These are phyloP conservation scores for Phyllotreta cruciferae DNA, from an alignment of 2,888 invertebrate genomes.

Conservation along the genomic window DNA sequence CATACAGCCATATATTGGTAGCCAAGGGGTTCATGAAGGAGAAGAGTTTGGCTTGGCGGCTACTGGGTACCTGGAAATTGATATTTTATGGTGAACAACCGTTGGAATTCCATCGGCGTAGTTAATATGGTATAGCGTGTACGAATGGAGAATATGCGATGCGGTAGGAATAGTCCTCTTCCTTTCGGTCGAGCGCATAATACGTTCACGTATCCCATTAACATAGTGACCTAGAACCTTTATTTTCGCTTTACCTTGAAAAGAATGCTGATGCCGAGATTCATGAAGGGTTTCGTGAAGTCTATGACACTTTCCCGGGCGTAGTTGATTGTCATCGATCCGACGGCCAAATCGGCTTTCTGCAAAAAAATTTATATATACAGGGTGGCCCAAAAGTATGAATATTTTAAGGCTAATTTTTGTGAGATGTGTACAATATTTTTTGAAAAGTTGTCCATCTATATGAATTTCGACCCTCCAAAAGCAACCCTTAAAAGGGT, in stretches of 20 bases:
- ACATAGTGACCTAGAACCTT: constrained; percentile 27
- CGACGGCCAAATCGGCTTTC: constrained; percentile 89
- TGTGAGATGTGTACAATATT: too few species aligned
- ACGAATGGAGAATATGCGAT: too few species aligned
- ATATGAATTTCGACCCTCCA: too few species aligned
- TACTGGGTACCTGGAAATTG: constrained; percentile 79
- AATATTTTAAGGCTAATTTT: too few species aligned
- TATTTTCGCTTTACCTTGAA: constrained; percentile 70
- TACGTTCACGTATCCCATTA: constrained; percentile 6
- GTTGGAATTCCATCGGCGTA: constrained; percentile 28
- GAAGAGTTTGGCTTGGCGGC: constrained; percentile 75
- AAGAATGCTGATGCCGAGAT: constrained; percentile 86
- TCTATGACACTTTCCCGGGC: constrained; percentile 88
- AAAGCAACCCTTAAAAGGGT: too few species aligned
- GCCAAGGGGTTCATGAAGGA: constrained; percentile 89
- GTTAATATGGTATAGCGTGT: not conserved
- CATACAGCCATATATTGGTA: constrained; percentile 86
- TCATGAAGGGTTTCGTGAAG: constrained; percentile 93
- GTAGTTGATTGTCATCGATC: constrained; percentile 90
- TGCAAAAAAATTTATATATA: too few species aligned
- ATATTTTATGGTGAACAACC: too few species aligned
- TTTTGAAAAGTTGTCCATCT: too few species aligned
- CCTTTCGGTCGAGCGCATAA: too few species aligned
- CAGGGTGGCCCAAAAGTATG: too few species aligned
- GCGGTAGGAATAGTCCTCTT: not conserved